phyloP scores from a whole-genome alignment of 2,888 invertebrate species.

The Troglohyphantes excavatus region DNA sequence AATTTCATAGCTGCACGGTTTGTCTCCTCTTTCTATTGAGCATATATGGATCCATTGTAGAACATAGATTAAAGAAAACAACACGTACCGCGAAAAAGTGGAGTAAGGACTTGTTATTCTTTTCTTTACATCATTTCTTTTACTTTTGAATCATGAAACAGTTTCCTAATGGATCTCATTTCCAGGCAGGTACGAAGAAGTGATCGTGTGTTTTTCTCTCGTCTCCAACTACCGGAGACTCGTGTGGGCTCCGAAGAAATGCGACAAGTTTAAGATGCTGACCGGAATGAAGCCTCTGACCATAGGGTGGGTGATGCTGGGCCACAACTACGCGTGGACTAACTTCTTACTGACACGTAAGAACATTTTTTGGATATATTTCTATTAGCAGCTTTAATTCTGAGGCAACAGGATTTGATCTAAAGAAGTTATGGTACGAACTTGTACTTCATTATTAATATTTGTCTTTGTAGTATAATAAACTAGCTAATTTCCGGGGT shows the following conservation, averaged over 20 bases:
- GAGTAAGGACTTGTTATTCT: too few relatives aligned
- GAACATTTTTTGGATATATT: too few relatives aligned
- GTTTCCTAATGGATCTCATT: too few relatives aligned
- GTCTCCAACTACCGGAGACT: conserved; percentile 20
- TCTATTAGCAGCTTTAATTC: too few relatives aligned
- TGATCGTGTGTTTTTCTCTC: conserved; percentile 35
- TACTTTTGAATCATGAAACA: too few relatives aligned
- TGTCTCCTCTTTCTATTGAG: neutral
- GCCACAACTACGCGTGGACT: conserved; percentile 40
- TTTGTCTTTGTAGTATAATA: too few relatives aligned
- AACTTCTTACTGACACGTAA: conserved; percentile 15
- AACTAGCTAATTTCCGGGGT: too few relatives aligned
- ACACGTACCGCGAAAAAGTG: neutral
- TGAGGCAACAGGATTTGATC: too few relatives aligned
- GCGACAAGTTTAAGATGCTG: neutral
- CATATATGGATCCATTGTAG: neutral
- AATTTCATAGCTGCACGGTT: neutral
- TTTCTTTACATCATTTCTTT: too few relatives aligned
- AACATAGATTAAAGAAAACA: neutral
- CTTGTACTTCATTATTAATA: too few relatives aligned
- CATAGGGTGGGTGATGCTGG: conserved; percentile 43
- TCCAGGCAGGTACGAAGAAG: neutral
- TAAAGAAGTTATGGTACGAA: too few relatives aligned
- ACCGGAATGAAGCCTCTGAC: conserved; percentile 24
- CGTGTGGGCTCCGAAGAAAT: neutral